phyloP scores from a whole-genome alignment of 30 jellyfish, hydroid and myxozoan genomes.

The Aurelia sp. region DNA sequence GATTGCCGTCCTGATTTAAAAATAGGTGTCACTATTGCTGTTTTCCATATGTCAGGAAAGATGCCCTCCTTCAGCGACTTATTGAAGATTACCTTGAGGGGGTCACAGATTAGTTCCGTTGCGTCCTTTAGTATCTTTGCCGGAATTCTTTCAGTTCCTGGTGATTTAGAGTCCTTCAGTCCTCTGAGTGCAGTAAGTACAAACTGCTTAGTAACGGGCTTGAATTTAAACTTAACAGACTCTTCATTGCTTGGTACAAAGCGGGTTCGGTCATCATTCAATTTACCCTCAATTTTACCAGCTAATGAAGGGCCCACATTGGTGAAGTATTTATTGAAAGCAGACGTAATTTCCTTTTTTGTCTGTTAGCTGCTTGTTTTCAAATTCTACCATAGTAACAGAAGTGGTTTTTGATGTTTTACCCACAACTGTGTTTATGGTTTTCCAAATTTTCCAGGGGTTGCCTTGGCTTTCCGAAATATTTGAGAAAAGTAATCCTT shows the following conservation, averaged over 20 bases:
- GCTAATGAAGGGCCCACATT: constrained; percentile 1
- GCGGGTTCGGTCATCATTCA: neutral
- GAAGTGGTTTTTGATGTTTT: constrained; percentile 34
- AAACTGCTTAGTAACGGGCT: constrained; percentile 33
- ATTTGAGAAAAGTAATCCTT: constrained; percentile 20
- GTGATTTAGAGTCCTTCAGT: constrained; percentile 40
- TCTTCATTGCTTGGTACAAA: constrained; percentile 27
- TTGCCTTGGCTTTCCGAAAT: constrained; percentile 2
- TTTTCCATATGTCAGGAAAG: constrained; percentile 5
- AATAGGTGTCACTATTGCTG: constrained; percentile 2
- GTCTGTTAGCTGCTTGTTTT: constrained; percentile 32
- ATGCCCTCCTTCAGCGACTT: no score
- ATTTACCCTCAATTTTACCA: no score
- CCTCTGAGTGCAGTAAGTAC: constrained; percentile 46
- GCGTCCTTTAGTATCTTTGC: no score
- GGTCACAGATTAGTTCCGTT: no score
- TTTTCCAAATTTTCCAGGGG: constrained; percentile 45
- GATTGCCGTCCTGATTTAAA: neutral
- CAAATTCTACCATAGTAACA: constrained; percentile 20
- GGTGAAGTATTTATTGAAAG: constrained; percentile 25
- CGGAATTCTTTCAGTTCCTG: neutral
- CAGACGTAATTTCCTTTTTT: constrained; percentile 34
- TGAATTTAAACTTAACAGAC: constrained; percentile 19
- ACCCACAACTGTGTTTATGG: neutral
- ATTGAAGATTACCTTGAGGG: no score